phyloP scores from a whole-genome alignment of 2,797 vertebrate genomes.

The Centropyge bicolor region DNA sequence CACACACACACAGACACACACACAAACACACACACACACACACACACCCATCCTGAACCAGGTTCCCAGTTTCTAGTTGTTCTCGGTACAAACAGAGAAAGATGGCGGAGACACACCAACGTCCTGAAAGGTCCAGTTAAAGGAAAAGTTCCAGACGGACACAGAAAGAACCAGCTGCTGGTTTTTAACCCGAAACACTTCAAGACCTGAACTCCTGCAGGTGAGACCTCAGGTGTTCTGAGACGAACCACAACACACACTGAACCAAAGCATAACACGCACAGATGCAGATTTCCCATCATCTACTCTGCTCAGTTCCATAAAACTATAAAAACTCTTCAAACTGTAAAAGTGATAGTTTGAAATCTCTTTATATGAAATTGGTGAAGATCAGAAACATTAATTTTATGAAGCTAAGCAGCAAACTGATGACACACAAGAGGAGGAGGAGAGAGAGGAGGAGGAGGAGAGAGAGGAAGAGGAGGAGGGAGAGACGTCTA shows the following conservation, averaged over 20 bases:
- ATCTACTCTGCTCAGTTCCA: constrained; percentile 11
- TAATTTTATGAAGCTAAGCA: neutral
- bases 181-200: too few species aligned
- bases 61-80: too few species aligned
- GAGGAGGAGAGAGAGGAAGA: neutral
- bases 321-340: too few species aligned
- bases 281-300: constrained; percentile 5
- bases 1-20: constrained; percentile 4
- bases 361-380: too few species aligned
- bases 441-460: neutral
- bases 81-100: too few species aligned
- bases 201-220: neutral
- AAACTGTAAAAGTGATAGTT: too few species aligned
- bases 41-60: neutral
- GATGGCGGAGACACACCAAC: too few species aligned
- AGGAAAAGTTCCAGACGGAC: too few species aligned
- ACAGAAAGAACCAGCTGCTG: too few species aligned
- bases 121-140: too few species aligned
- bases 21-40: too few species aligned
- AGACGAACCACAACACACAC: neutral
- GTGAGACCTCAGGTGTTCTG: neutral
- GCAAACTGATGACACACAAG: neutral
- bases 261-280: neutral
- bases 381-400: neutral
- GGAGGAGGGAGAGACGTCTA: constrained; percentile 1